Conservation (phyloP, 2,888 invertebrate species). For the Halictus ligatus region DNA sequence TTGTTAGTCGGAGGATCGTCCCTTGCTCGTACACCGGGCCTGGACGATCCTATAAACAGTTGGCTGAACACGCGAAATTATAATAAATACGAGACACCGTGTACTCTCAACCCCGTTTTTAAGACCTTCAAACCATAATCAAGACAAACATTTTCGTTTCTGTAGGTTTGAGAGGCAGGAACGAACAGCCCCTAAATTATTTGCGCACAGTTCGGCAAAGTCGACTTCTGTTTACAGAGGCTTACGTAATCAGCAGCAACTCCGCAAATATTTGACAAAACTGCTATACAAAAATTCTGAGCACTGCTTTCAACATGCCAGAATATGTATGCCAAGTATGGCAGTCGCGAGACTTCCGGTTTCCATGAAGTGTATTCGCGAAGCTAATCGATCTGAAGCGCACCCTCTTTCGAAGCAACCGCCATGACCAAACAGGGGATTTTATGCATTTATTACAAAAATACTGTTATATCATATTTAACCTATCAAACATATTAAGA, state of each 20-base stretch:
- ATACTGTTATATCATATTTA: no score
- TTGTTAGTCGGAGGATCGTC: background rate
- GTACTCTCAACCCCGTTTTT: background rate
- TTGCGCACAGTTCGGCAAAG: background rate
- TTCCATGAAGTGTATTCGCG: background rate
- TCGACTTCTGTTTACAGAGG: background rate
- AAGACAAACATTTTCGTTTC: background rate
- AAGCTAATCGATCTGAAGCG: background rate
- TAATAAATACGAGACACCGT: background rate
- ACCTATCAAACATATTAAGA: no score
- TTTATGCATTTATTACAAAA: background rate
- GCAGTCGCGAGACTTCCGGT: background rate
- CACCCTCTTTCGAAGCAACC: background rate
- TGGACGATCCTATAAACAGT: background rate
- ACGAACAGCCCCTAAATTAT: background rate
- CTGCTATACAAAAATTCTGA: background rate
- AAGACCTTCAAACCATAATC: background rate
- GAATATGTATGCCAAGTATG: background rate
- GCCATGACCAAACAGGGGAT: background rate
- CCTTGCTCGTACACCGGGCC: background rate
- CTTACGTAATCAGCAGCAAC: background rate
- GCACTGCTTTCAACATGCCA: background rate
- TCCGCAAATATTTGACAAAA: background rate
- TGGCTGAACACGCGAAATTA: background rate
- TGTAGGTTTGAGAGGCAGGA: background rate